Base-by-base conservation (phyloP, 2,113 vertebrate species). In the Mastomys natalensis region DNA sequence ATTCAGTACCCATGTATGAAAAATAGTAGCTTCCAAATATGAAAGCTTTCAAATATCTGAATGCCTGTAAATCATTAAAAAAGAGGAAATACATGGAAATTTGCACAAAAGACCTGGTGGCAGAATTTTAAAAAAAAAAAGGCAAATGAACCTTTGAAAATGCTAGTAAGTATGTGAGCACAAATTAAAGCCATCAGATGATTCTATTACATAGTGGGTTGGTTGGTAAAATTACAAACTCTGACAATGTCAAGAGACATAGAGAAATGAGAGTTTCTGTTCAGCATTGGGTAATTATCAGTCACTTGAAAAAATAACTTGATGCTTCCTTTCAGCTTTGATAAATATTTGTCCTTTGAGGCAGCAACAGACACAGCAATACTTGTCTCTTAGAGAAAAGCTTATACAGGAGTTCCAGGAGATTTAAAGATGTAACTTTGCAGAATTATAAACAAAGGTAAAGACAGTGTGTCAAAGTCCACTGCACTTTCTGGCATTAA, bases 101-200 rank as follows among this genome's bases (percentile, higher is more conserved):
- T 16, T 66, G 13, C 29, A n/a, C 53, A 58, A 74, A 66, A 43
- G 22, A 66, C 3, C 17, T 37, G 40, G 29, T 73, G 43, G 51
- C 19, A 80, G 60, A 72, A 60, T 73, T 3, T 73, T 1, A 24
- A 88, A 70, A 48, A 82, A 16, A 55, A 58, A 77, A n/a, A 60
- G 31, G 24, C 73, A 87, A 51, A 80, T 26, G 81, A 87, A 87
- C 21, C 66, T 62, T 66, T 89, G 24, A 82, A 94, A 93, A 72
- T 51, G 48, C 91, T 60, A 72, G 22, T 62, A 93, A 89, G 51
- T 77, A 58, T 34, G 24, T 60, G 55, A 70, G 76, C 58, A 89
- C 16, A 58, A 84, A 95, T 48, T 37, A 91, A 90, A 89, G 16
- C 21, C 10, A 51, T 37, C 43, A 22, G 15, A 15, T 70, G 34